These are phyloP conservation scores for Cyprinodon diabolis DNA, from an alignment of 2,797 vertebrate genomes.

Conservation along the genomic window DNA sequence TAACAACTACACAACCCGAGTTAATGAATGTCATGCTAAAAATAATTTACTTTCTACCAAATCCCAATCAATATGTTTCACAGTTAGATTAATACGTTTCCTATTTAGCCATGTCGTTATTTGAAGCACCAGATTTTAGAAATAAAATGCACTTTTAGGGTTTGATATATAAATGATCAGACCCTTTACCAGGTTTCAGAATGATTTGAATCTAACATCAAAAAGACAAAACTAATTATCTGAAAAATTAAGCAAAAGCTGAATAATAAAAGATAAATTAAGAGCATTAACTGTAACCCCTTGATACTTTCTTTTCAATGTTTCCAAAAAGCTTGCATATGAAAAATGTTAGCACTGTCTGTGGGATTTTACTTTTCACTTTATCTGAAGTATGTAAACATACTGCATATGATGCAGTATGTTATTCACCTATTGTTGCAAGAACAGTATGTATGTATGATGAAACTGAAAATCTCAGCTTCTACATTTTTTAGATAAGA, in stretches of 20 bases:
- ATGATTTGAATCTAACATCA: neutral
- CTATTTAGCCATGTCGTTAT: neutral
- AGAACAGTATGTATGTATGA: neutral
- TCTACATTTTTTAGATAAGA: neutral
- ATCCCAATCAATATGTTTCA: neutral
- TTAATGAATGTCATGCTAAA: neutral
- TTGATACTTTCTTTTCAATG: neutral
- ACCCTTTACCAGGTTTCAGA: neutral
- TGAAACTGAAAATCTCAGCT: neutral
- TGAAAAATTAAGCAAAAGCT: neutral
- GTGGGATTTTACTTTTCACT: neutral
- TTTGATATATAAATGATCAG: neutral
- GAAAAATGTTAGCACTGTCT: neutral
- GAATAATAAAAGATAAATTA: neutral
- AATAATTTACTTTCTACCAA: neutral
- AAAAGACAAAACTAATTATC: neutral
- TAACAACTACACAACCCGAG: neutral
- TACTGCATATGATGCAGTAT: neutral
- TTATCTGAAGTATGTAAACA: neutral
- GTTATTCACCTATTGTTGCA: too few relatives aligned
- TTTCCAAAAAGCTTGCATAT: neutral
- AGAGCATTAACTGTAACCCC: neutral
- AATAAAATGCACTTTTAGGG: neutral
- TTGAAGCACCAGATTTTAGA: neutral
- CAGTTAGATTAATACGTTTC: neutral